Evolutionary conservation across 53 echinoderm and acorn worm species (phyloP).

Genomic region (Henricia sp.): DNA sequence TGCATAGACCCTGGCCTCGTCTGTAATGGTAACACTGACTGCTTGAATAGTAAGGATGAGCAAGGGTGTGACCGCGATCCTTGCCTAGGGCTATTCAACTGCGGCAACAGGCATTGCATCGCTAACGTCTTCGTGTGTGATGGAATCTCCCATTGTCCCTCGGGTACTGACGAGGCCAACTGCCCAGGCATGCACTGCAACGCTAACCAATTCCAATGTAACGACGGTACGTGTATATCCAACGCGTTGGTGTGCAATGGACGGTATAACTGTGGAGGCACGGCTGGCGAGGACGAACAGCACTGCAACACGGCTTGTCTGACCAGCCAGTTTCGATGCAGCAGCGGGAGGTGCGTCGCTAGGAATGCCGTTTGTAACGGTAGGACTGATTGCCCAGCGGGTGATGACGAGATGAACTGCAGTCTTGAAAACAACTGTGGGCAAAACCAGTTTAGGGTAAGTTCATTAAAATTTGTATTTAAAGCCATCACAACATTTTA

Average conservation of each 20-base stretch:
- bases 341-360: constrained; percentile 1
- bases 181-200: constrained; percentile 12
- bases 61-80: constrained; percentile 38
- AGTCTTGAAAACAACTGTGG: background rate
- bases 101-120: constrained; percentile 16
- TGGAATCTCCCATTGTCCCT: constrained; percentile 12
- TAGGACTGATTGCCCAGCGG: constrained; percentile 7
- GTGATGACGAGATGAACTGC: constrained; percentile 31
- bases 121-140: constrained; percentile 7
- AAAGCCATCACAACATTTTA: too few species aligned
- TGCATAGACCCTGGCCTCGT: constrained; percentile 54
- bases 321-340: constrained; percentile 27
- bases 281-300: constrained; percentile 14
- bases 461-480: too few species aligned
- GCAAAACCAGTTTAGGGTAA: constrained; percentile 32
- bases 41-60: constrained; percentile 70
- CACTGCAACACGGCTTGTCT: background rate
- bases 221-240: constrained; percentile 33
- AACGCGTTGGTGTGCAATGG: constrained; percentile 31
- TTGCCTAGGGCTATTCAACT: constrained; percentile 34
- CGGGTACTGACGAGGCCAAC: constrained; percentile 21
- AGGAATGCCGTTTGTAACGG: constrained; percentile 3
- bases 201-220: constrained; percentile 25
- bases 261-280: constrained; percentile 4
- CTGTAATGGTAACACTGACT: constrained; percentile 67